phyloP scores from a whole-genome alignment of 92 coral and sea anemone species.

The Isaurus tuberculatus region DNA sequence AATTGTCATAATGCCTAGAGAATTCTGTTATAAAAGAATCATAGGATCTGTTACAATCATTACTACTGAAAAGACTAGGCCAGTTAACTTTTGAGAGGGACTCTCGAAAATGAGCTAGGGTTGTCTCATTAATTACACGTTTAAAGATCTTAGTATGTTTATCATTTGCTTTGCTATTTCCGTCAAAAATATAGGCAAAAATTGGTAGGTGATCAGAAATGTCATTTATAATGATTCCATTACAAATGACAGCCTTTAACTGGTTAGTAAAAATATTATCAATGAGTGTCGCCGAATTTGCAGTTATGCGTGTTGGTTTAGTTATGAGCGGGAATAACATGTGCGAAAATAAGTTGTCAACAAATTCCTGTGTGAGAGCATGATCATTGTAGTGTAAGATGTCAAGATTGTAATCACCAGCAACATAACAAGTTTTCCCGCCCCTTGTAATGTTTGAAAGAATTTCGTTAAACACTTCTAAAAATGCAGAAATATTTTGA shows the following conservation, averaged over 20 bases:
- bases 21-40: no score
- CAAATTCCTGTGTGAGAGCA: constrained; percentile 51
- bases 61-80: constrained; percentile 20
- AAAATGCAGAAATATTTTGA: constrained; percentile 45
- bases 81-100: constrained; percentile 49
- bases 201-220: constrained; percentile 60
- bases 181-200: constrained; percentile 43
- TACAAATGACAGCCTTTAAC: background rate
- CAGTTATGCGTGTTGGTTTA: constrained; percentile 47
- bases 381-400: constrained; percentile 34
- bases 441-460: constrained; percentile 36
- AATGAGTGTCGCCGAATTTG: constrained; percentile 49
- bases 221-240: constrained; percentile 48
- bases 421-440: constrained; percentile 24
- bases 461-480: constrained; percentile 44
- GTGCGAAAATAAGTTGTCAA: constrained; percentile 46
- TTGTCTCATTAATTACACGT: constrained; percentile 33
- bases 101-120: constrained; percentile 23
- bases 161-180: background rate
- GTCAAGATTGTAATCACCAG: constrained; percentile 53
- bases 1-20: no score
- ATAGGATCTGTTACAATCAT: constrained; percentile 47
- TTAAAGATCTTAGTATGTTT: background rate
- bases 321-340: constrained; percentile 38
- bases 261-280: constrained; percentile 54